Conservation (phyloP, 2,888 invertebrate species). For the Ditylenchus weischeri region DNA sequence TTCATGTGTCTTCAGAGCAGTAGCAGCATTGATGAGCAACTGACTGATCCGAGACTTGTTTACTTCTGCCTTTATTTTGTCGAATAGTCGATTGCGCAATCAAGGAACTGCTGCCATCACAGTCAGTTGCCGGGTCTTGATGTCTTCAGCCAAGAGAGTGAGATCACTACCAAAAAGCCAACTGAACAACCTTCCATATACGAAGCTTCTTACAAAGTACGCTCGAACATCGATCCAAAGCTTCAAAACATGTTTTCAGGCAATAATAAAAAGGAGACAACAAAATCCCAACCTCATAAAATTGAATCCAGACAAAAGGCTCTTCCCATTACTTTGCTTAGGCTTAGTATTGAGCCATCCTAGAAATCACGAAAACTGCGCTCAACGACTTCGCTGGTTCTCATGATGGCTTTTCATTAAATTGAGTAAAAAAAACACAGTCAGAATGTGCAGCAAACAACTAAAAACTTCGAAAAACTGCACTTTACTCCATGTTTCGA, state of each 20-base stretch:
- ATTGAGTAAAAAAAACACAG: too few relatives aligned
- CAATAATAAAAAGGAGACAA: neutral
- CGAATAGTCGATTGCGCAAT: conserved; percentile 88
- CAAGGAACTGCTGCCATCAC: conserved; percentile 92
- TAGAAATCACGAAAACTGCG: conserved; percentile 86
- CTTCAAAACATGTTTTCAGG: conserved; percentile 19
- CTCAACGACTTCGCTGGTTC: too few relatives aligned
- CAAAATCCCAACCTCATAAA: conserved; percentile 38
- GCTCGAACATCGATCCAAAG: conserved; percentile 73
- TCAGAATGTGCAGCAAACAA: too few relatives aligned
- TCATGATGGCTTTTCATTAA: too few relatives aligned
- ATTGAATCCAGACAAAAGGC: too few relatives aligned
- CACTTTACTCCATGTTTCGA: too few relatives aligned
- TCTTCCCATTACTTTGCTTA: conserved; percentile 40
- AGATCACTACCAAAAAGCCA: conserved; percentile 74
- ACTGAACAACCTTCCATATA: conserved; percentile 53
- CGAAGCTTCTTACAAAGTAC: conserved; percentile 61
- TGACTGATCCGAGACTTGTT: conserved; percentile 53
- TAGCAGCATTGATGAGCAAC: conserved; percentile 49
- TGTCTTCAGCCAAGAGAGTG: conserved; percentile 73
- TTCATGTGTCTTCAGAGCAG: conserved; percentile 51
- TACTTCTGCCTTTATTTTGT: conserved; percentile 67
- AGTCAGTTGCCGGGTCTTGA: conserved; percentile 84
- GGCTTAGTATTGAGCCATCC: conserved; percentile 62
- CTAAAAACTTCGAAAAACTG: too few relatives aligned